These are phyloP conservation scores for Drosophila jambulina DNA, from an alignment of 1,140 invertebrate species.

Conservation along the genomic window DNA sequence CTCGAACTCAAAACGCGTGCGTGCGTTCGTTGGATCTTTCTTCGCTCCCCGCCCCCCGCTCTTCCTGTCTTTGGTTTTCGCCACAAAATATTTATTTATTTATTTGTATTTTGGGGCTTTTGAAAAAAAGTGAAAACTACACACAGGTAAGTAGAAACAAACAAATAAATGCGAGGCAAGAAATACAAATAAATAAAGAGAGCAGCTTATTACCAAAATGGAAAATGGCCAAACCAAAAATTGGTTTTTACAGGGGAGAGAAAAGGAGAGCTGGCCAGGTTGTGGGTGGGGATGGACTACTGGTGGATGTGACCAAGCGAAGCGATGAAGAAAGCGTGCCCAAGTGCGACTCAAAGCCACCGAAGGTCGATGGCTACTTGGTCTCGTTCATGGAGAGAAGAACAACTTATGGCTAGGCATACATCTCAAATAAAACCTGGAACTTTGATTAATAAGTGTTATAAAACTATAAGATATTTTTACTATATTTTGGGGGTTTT, in stretches of 20 bases:
- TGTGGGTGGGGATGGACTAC: conserved; percentile 28
- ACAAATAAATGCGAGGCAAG: conserved; percentile 23
- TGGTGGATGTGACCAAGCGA: conserved; percentile 69
- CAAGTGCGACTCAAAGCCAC: conserved; percentile 46
- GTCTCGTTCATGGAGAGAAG: conserved; percentile 8
- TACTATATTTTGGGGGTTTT: not conserved
- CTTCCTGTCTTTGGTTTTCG: conserved; percentile 6
- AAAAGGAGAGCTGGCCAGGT: conserved; percentile 15
- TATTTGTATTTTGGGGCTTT: conserved; percentile 24
- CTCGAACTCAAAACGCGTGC: conserved; percentile 37
- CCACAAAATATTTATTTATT: conserved; percentile 13
- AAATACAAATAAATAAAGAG: conserved; percentile 25
- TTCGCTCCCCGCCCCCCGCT: not conserved
- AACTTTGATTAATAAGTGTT: not conserved
- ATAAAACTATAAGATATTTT: not conserved
- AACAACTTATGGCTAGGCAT: not conserved
- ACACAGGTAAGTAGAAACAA: conserved; percentile 37
- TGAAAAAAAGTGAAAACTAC: conserved; percentile 70
- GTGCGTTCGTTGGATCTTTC: conserved; percentile 28
- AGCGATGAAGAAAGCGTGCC: conserved; percentile 79
- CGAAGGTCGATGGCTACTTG: conserved; percentile 62
- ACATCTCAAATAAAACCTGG: not conserved
- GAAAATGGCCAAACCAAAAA: conserved; percentile 47
- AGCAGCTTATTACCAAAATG: conserved; percentile 42
- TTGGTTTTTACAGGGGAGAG: conserved; percentile 1